phyloP scores from a whole-genome alignment of 2,797 vertebrate species.

The Euthynnus affinis region DNA sequence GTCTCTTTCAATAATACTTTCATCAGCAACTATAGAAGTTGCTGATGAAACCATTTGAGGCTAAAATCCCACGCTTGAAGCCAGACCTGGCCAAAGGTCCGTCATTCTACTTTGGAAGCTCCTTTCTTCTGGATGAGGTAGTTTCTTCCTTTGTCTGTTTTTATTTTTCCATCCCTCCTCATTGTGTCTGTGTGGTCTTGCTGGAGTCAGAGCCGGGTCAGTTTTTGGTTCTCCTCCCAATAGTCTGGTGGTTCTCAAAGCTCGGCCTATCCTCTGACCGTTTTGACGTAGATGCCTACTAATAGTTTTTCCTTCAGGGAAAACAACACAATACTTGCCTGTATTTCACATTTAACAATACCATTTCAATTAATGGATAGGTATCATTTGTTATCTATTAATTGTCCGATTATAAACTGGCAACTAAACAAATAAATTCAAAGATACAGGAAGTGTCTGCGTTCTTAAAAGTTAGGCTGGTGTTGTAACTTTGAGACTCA shows the following conservation, averaged over 20 bases:
- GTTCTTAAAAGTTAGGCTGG: too few relatives aligned
- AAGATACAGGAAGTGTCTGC: too few relatives aligned
- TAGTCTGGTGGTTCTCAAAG: conserved; percentile 31
- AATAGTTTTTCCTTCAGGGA: conserved; percentile 21
- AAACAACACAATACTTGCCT: neutral
- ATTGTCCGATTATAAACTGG: neutral
- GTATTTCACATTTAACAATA: neutral
- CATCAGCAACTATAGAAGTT: neutral
- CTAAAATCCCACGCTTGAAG: neutral
- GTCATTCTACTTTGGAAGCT: neutral
- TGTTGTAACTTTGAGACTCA: too few relatives aligned
- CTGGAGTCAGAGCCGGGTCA: conserved; percentile 50
- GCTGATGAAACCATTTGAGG: neutral
- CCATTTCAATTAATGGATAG: neutral
- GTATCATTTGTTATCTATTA: neutral
- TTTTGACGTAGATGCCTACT: conserved; percentile 23
- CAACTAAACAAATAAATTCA: neutral
- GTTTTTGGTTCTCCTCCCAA: conserved; percentile 36
- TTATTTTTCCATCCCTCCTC: conserved; percentile 34
- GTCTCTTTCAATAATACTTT: too few relatives aligned
- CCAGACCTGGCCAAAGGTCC: conserved; percentile 2
- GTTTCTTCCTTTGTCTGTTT: conserved; percentile 42
- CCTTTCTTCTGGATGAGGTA: conserved; percentile 34
- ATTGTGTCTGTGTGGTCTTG: conserved; percentile 49
- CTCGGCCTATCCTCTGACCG: neutral